Conservation (phyloP, 2,797 vertebrate species). For the Rhabdomys pumilio region DNA sequence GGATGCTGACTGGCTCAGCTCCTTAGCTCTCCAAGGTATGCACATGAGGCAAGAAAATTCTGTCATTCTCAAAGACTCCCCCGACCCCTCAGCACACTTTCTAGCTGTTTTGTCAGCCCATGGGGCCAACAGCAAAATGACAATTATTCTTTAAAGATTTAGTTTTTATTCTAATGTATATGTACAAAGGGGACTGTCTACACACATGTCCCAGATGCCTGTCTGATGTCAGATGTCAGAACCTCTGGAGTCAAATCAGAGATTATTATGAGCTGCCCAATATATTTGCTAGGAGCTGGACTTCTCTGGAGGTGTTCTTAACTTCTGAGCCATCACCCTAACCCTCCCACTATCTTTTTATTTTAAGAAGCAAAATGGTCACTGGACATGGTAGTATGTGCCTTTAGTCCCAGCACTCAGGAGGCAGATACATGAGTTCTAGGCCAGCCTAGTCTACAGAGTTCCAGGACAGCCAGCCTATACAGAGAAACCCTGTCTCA, state of each 20-base stretch:
- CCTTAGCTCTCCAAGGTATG: not conserved
- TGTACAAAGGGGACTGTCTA: not conserved
- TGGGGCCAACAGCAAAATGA: not conserved
- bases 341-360: not conserved
- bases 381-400: not conserved
- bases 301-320: not conserved
- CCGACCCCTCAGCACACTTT: not conserved
- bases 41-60: not conserved
- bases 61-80: not conserved
- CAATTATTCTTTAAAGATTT: not conserved
- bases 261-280: not conserved
- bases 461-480: not conserved
- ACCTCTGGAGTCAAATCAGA: not conserved
- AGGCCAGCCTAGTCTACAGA: not conserved
- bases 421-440: not conserved
- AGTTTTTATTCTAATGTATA: not conserved
- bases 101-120: not conserved
- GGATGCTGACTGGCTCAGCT: not conserved
- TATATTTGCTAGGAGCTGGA: not conserved
- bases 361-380: not conserved
- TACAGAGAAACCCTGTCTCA: not conserved
- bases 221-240: not conserved
- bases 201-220: not conserved
- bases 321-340: not conserved
- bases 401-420: not conserved